phyloP scores from a whole-genome alignment of 2,888 invertebrate species.

The Dasypolia templi region DNA sequence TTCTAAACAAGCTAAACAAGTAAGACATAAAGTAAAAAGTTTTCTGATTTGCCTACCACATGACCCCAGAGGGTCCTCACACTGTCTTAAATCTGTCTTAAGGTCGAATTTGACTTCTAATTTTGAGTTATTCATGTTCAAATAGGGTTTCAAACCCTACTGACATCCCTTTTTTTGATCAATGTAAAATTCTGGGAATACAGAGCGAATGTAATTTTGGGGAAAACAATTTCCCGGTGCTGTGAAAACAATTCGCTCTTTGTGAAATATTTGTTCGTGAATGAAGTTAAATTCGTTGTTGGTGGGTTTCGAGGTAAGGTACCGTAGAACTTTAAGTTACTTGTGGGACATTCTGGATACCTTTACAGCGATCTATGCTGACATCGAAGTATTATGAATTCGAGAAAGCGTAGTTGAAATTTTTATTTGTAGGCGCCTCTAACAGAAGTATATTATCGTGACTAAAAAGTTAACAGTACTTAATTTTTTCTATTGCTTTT shows the following conservation, averaged over 20 bases:
- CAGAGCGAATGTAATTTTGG: slow-evolving; percentile 45
- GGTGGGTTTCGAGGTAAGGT: slow-evolving; percentile 25
- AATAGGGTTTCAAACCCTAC: slow-evolving; percentile 17
- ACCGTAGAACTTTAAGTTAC: slow-evolving; percentile 47
- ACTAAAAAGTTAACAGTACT: no score
- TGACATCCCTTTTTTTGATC: slow-evolving; percentile 54
- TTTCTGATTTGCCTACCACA: slow-evolving; percentile 45
- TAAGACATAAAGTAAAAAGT: slow-evolving; percentile 29
- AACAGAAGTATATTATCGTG: not conserved
- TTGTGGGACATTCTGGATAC: slow-evolving; percentile 38
- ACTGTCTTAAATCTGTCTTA: slow-evolving; percentile 52
- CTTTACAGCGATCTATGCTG: slow-evolving; percentile 12
- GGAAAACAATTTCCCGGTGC: slow-evolving; percentile 52
- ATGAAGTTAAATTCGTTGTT: slow-evolving; percentile 51
- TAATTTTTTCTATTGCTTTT: no score
- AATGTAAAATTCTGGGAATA: slow-evolving; percentile 61
- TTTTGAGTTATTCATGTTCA: slow-evolving; percentile 65
- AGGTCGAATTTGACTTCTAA: slow-evolving; percentile 55
- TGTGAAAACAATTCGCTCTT: slow-evolving; percentile 61
- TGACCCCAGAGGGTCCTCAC: slow-evolving; percentile 24
- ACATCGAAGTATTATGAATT: slow-evolving; percentile 21
- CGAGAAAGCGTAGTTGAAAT: not conserved
- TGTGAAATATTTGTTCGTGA: slow-evolving; percentile 61
- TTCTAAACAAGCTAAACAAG: slow-evolving; percentile 50
- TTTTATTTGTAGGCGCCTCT: not conserved